Conservation (phyloP, 2,797 vertebrate genomes). For the Myotis vivesi region DNA sequence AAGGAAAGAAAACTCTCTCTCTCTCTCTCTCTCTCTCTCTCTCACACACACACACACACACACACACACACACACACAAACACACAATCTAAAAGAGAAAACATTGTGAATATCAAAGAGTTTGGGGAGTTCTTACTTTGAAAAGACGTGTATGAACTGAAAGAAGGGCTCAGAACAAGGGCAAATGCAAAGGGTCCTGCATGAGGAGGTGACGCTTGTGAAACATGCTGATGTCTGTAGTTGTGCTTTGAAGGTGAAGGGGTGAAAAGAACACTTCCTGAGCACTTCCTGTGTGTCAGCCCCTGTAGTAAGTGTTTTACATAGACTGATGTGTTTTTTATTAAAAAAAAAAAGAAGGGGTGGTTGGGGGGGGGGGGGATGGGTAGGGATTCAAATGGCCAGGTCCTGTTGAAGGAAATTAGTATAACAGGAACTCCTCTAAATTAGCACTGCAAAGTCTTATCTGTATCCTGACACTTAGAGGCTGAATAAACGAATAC, state of each 20-base stretch:
- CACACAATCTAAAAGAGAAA: neutral
- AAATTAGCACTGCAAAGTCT: neutral
- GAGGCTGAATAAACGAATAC: neutral
- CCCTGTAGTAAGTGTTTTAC: neutral
- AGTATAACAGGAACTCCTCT: neutral
- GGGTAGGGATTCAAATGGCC: neutral
- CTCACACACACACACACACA: neutral
- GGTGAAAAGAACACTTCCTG: neutral
- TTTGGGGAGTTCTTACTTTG: slow-evolving; percentile 6
- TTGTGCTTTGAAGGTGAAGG: neutral
- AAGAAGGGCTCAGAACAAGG: neutral
- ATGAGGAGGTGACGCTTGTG: neutral
- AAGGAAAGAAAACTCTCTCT: neutral
- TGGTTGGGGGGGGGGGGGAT: rapidly evolving
- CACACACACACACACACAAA: neutral
- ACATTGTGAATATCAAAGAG: neutral
- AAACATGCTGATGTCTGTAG: neutral
- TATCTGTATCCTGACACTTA: neutral
- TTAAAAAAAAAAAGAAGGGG: neutral
- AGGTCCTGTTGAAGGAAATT: neutral
- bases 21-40: neutral
- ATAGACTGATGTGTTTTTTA: neutral
- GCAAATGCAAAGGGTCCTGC: neutral
- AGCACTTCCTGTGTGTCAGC: neutral
- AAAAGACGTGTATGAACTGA: neutral